A percentile compares a stretch with the other conserved stretches of the same genome.
Evolutionary conservation across 2,888 invertebrate genomes (phyloP).

Genomic region (Rhaphigaster nebulosa): DNA sequence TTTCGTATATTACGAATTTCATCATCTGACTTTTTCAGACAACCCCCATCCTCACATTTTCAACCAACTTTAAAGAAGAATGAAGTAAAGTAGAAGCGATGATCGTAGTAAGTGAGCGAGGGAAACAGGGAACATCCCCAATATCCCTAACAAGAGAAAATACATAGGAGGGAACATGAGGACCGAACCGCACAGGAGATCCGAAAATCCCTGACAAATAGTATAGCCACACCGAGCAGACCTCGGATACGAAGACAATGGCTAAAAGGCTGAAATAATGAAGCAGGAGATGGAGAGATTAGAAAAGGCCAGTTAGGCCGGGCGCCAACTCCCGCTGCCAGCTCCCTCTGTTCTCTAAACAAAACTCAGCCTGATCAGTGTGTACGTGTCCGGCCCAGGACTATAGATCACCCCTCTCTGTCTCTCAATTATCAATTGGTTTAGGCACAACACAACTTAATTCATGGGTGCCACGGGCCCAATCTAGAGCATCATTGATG

Average conservation of each 20-base stretch:
- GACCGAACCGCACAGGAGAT: background rate
- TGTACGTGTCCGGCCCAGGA: background rate
- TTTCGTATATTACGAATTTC: too few species aligned
- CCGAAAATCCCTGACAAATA: background rate
- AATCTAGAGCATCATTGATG: background rate
- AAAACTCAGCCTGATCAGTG: background rate
- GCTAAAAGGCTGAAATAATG: slow-evolving; percentile 15
- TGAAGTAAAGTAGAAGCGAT: background rate
- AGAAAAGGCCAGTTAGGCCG: slow-evolving; percentile 40
- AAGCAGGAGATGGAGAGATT: slow-evolving; percentile 30
- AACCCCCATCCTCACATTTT: too few species aligned
- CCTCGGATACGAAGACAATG: background rate
- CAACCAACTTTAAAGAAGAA: background rate
- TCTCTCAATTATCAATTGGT: background rate
- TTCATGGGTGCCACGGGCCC: background rate
- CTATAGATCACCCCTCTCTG: background rate
- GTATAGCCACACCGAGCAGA: background rate
- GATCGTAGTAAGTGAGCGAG: too few species aligned
- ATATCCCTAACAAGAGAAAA: background rate
- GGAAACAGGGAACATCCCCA: too few species aligned
- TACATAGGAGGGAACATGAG: background rate
- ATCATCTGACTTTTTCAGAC: too few species aligned
- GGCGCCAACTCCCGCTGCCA: slow-evolving; percentile 24
- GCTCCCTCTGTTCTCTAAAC: slow-evolving; percentile 16
- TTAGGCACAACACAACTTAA: slow-evolving; percentile 24